Percentiles rank a stretch among this genome's conserved stretches.
phyloP scores from a whole-genome alignment of 1,140 invertebrate species.

The Drosophila auraria region DNA sequence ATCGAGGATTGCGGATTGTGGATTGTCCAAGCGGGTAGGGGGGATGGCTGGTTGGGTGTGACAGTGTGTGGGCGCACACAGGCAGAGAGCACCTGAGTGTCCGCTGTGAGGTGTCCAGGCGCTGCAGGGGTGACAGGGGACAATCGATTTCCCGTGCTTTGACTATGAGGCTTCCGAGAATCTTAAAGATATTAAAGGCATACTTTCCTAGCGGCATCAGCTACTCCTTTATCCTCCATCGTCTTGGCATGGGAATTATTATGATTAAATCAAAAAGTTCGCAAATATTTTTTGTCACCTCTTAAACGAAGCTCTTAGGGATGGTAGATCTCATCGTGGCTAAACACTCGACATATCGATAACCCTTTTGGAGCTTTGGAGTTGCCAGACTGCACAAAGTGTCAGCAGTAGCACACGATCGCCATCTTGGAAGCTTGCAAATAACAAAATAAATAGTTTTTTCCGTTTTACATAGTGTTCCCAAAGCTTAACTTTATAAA shows the following conservation, averaged over 20 bases:
- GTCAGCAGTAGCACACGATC: not conserved
- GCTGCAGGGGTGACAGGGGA: conserved; percentile 96
- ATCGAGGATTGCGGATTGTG: conserved; percentile 13
- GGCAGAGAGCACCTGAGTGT: conserved; percentile 97
- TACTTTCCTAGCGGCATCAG: conserved; percentile 87
- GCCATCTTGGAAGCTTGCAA: too few relatives aligned
- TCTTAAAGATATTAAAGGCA: conserved; percentile 87
- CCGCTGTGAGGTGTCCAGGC: conserved; percentile 96
- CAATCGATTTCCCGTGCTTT: conserved; percentile 99
- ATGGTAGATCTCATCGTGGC: not conserved
- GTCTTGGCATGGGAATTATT: conserved; percentile 89
- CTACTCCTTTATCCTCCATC: conserved; percentile 98
- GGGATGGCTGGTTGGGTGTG: not conserved
- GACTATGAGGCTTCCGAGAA: conserved; percentile 99
- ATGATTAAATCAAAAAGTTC: conserved; percentile 13
- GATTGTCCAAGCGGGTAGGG: not conserved
- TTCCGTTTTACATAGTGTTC: too few relatives aligned
- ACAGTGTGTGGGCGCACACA: conserved; percentile 94
- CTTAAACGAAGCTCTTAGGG: conserved; percentile 58
- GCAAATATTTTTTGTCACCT: conserved; percentile 27
- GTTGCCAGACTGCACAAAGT: not conserved
- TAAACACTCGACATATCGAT: not conserved
- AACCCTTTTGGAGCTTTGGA: too few relatives aligned
- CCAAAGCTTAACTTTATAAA: too few relatives aligned
- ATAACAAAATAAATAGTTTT: not conserved